Conservation (phyloP, 2,113 vertebrate species). For the Pseudolaguvia tuberculata region DNA sequence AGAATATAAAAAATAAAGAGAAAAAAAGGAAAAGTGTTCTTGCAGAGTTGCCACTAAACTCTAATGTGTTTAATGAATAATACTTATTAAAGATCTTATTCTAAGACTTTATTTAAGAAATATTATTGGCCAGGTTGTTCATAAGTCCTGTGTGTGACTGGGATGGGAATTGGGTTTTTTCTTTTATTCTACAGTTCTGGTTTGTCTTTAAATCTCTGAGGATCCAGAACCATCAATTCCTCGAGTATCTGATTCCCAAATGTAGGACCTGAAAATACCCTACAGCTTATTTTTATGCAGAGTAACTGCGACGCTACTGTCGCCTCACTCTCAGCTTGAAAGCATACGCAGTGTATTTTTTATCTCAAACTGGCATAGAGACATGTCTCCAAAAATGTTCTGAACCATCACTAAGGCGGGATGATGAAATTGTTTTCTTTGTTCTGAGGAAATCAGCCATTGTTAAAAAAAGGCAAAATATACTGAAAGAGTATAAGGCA, state of each 20-base stretch:
- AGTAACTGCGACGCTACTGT: constrained; percentile 28
- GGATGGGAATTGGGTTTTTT: too few species aligned
- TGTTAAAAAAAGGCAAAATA: constrained; percentile 9
- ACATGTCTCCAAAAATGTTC: constrained; percentile 4
- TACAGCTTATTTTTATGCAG: constrained; percentile 47
- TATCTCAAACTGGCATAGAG: constrained; percentile 21
- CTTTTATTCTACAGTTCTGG: constrained; percentile 27
- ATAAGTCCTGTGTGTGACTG: constrained; percentile 4
- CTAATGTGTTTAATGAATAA: too few species aligned
- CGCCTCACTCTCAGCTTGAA: constrained; percentile 30
- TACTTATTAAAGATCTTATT: too few species aligned
- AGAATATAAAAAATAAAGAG: too few species aligned
- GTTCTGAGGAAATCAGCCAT: background rate
- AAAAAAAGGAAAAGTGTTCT: too few species aligned
- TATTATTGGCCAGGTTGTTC: constrained; percentile 11
- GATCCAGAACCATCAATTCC: constrained; percentile 44
- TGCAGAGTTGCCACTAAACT: too few species aligned
- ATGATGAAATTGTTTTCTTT: constrained; percentile 7
- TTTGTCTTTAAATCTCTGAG: constrained; percentile 26
- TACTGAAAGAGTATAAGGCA: background rate
- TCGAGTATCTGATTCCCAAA: constrained; percentile 41
- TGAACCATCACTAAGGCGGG: constrained; percentile 27
- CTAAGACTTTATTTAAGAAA: background rate
- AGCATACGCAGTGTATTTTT: constrained; percentile 6
- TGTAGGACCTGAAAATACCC: constrained; percentile 47